Conservation (phyloP, 2,113 vertebrate species). For the Suncus etruscus region DNA sequence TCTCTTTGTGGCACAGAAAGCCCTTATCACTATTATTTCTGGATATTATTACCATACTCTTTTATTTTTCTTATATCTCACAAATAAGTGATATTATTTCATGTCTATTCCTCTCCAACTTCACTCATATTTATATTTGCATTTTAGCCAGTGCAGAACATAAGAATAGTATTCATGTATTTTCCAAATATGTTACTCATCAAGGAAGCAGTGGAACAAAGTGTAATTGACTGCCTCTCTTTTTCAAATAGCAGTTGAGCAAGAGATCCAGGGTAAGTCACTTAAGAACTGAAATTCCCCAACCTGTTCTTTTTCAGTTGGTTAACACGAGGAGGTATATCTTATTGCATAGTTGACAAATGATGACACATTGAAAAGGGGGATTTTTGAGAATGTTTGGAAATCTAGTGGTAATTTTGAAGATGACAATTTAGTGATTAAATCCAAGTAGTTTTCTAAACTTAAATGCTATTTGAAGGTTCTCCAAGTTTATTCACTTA, state of each 20-base stretch:
- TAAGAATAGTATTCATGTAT: conserved; percentile 20
- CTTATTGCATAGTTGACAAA: conserved; percentile 9
- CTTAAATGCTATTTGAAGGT: conserved; percentile 8
- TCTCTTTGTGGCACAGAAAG: too few species aligned
- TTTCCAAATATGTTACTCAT: conserved; percentile 15
- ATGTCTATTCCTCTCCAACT: too few species aligned
- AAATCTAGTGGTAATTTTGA: conserved; percentile 16
- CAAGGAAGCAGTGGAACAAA: not conserved
- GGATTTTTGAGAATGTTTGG: not conserved
- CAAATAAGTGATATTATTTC: too few species aligned
- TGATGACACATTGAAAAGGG: not conserved
- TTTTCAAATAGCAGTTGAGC: not conserved
- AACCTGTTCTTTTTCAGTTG: not conserved
- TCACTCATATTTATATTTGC: not conserved
- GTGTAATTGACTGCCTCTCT: not conserved
- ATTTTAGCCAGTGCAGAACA: not conserved
- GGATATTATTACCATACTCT: too few species aligned
- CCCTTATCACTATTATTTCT: too few species aligned
- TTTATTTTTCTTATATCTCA: too few species aligned
- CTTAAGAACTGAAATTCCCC: not conserved
- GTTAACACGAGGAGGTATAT: conserved; percentile 3
- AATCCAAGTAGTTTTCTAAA: conserved; percentile 56
- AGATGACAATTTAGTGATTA: conserved; percentile 3
- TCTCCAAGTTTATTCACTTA: not conserved
- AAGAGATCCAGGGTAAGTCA: conserved; percentile 10